Conservation (phyloP, 2,797 vertebrate genomes). For the Leptatherina wallacei region DNA sequence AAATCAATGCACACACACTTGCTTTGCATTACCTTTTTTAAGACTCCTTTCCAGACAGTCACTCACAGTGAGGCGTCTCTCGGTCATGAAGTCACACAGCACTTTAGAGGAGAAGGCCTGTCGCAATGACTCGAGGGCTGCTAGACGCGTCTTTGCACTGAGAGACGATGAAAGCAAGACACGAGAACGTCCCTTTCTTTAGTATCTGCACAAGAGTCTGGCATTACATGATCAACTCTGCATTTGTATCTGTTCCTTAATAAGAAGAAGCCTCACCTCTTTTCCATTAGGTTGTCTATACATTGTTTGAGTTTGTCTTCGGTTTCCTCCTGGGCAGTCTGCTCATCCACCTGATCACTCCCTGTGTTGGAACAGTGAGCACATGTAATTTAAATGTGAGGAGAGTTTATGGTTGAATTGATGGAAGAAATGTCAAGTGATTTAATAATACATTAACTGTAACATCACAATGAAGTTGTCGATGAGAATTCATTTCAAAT, state of each 20-base stretch:
- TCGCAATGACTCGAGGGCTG: slow-evolving; percentile 88
- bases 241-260: background rate
- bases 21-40: slow-evolving; percentile 74
- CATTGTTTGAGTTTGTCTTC: slow-evolving; percentile 94
- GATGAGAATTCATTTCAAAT: background rate
- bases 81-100: slow-evolving; percentile 88
- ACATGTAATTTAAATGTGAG: background rate
- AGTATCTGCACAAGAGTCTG: background rate
- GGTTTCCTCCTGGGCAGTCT: slow-evolving; percentile 88
- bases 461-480: background rate
- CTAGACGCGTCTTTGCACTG: slow-evolving; percentile 85
- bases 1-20: background rate
- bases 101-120: slow-evolving; percentile 87
- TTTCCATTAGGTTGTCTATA: slow-evolving; percentile 92
- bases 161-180: background rate
- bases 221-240: background rate
- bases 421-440: background rate
- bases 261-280: slow-evolving; percentile 74
- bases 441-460: background rate
- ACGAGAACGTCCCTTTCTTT: background rate
- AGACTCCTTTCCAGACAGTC: slow-evolving; percentile 92
- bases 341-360: slow-evolving; percentile 86
- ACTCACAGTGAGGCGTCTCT: slow-evolving; percentile 87
- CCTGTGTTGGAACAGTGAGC: slow-evolving; percentile 69
- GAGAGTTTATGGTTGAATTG: background rate